Percentiles rank a stretch among this genome's conserved stretches.
Conservation (phyloP, 2,888 invertebrate genomes). For the Nycteola revayana region DNA sequence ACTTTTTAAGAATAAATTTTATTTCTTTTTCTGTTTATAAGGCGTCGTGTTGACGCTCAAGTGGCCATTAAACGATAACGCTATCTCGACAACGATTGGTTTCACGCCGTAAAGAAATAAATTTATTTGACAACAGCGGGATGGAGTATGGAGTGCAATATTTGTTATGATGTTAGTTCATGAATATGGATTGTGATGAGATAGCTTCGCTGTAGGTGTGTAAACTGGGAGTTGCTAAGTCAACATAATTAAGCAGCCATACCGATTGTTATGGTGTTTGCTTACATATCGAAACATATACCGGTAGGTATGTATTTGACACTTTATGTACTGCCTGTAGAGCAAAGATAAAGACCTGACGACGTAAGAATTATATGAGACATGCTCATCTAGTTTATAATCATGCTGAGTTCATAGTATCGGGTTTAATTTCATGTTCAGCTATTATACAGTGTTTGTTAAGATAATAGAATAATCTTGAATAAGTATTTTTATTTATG, state of each 20-base stretch:
- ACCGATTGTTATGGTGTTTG: slow-evolving; percentile 1
- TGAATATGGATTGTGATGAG: slow-evolving; percentile 26
- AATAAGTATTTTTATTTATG: no score
- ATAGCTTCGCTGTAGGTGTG: slow-evolving; percentile 5
- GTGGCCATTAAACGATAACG: slow-evolving; percentile 69
- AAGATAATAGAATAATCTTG: no score
- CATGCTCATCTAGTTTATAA: no score
- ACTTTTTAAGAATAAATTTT: slow-evolving; percentile 47
- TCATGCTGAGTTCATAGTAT: no score
- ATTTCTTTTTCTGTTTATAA: slow-evolving; percentile 46
- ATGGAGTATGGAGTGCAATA: slow-evolving; percentile 19
- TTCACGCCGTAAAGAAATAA: slow-evolving; percentile 57
- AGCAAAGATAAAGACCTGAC: no score
- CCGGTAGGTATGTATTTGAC: slow-evolving; percentile 5
- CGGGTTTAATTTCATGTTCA: no score
- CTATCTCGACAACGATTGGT: slow-evolving; percentile 63
- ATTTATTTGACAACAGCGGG: slow-evolving; percentile 37
- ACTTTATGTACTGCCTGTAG: neutral
- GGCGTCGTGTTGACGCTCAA: slow-evolving; percentile 49
- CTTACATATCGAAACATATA: slow-evolving; percentile 1
- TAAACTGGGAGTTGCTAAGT: slow-evolving; percentile 1
- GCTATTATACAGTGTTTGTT: no score
- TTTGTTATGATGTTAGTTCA: slow-evolving; percentile 20
- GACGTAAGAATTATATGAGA: no score
- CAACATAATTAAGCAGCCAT: slow-evolving; percentile 11